Percentiles rank a stretch among this genome's conserved stretches.
Evolutionary conservation across 2,113 vertebrate species (phyloP).

Genomic region (Romanogobio albipinnatus): DNA sequence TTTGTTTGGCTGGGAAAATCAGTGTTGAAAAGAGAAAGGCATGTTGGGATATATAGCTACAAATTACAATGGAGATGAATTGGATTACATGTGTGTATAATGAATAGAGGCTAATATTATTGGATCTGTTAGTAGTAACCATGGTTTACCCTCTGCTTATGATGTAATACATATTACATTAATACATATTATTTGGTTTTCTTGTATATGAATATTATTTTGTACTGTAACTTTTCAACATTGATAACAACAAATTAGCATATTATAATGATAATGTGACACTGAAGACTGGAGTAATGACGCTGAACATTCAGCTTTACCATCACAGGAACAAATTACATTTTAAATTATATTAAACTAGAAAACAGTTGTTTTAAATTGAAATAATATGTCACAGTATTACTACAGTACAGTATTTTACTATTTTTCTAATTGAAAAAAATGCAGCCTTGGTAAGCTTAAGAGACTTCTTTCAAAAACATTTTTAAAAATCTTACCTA

Average conservation of each 20-base stretch:
- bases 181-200: background rate
- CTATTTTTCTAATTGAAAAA: too few species aligned
- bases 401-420: too few species aligned
- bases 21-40: constrained; percentile 8
- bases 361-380: too few species aligned
- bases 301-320: too few species aligned
- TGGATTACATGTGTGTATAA: background rate
- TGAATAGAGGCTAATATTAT: constrained; percentile 12
- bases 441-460: too few species aligned
- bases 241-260: background rate
- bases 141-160: constrained; percentile 1
- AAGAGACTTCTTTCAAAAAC: too few species aligned
- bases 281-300: too few species aligned
- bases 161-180: too few species aligned
- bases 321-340: too few species aligned
- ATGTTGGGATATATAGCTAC: background rate
- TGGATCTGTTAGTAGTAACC: background rate
- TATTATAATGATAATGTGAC: background rate
- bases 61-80: background rate
- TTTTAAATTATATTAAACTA: too few species aligned
- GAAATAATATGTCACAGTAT: too few species aligned
- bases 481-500: too few species aligned
- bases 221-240: background rate
- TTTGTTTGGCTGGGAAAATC: constrained; percentile 12
- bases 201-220: background rate